Conservation (phyloP, 1,140 invertebrate species). For the Venturia canescens region DNA sequence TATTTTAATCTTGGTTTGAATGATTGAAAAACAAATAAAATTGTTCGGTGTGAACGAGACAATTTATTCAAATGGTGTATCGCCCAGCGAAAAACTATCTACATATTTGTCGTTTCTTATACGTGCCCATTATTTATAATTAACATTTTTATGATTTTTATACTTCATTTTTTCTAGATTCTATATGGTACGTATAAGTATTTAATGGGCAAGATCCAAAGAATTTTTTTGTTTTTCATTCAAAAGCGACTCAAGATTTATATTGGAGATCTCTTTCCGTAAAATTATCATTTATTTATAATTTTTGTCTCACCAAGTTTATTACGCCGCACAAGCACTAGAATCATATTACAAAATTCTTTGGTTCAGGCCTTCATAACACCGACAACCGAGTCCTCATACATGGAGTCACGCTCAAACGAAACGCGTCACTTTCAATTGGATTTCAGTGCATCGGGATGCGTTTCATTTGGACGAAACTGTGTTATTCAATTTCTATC, state of each 20-base stretch:
- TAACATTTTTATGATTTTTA: not conserved
- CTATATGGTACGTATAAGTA: not conserved
- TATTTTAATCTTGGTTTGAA: not conserved
- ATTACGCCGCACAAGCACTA: slow-evolving; percentile 32
- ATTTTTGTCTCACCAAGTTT: slow-evolving; percentile 29
- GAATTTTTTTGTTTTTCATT: slow-evolving; percentile 69
- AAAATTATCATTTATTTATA: slow-evolving; percentile 23
- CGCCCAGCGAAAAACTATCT: not conserved
- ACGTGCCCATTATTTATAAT: not conserved
- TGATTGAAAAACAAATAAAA: too few relatives aligned
- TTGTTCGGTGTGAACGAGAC: too few relatives aligned
- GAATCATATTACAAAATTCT: slow-evolving; percentile 57
- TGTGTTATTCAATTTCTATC: slow-evolving; percentile 34
- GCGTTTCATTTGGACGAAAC: too few relatives aligned
- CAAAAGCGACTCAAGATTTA: slow-evolving; percentile 16
- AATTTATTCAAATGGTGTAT: too few relatives aligned
- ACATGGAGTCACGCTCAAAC: too few relatives aligned
- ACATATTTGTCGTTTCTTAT: not conserved
- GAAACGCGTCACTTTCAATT: too few relatives aligned
- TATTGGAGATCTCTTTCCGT: not conserved
- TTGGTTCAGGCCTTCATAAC: slow-evolving; percentile 61
- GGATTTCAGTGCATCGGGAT: too few relatives aligned
- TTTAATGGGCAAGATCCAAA: slow-evolving; percentile 66
- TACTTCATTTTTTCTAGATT: not conserved
- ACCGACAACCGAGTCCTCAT: slow-evolving; percentile 60